Evolutionary conservation across 2,797 vertebrate genomes (phyloP), one percentile per base, ranked within the genome.

Genomic region (Leuciscus waleckii): DNA sequence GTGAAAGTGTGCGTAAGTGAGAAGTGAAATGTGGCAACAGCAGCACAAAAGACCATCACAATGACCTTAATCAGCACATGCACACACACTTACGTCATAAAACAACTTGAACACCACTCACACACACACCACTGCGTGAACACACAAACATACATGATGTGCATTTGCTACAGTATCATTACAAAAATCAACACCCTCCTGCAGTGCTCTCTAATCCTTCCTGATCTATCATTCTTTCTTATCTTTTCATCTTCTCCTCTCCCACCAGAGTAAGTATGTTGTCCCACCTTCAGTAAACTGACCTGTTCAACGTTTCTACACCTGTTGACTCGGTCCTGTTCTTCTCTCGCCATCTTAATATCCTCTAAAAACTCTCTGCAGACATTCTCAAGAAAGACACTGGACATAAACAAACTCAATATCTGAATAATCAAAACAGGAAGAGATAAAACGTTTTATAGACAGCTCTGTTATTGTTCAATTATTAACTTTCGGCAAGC

Each of bases 21-120:
- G 46, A 75, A 32, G 37, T 83, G 49, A 69, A 71, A 37, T 82
- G 79, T 73, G 69, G 35, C 19, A 78, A 82, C 80, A 79, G 73
- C 80, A 86, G 79, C 29, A 86, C 71, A 88, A 88, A 86, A 84
- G 81, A 81, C 56, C 49, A 71, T 81, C 67, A 88, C 70, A 85
- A 89, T 80, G 69, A 70, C 82, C 79, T 79, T 87, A 83, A 83
- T 83, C 83, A 81, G 81, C 77, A 84, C 68, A 77, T 49, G 13
- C 56, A 79, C 74, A 75, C 26, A 74, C 46, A 83, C 73, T 58
- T 51, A 49, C 76, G 14, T 74, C 81, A 83, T 63, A 49, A 58
- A 80, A 68, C 21, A 80, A 68, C 41, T 23, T 61, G 63, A 11
- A 67, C 43, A 49, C 41, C 70, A n/a, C 70, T 41, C 19, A 2